Base-by-base conservation (phyloP, 2,113 vertebrate species). In the Cochlearius cochlearius region DNA sequence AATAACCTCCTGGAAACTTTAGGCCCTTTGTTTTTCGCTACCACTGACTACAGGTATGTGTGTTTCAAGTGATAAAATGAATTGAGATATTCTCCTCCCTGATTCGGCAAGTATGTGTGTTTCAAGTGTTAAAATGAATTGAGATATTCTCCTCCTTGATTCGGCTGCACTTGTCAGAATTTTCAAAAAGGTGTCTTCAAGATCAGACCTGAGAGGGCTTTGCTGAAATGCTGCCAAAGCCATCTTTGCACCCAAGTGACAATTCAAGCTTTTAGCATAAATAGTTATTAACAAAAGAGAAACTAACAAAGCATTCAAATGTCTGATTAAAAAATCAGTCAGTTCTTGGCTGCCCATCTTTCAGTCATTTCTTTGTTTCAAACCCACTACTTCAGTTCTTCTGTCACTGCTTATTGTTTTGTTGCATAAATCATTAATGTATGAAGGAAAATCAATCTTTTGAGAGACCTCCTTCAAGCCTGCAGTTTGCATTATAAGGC, bases 91-190 rank as follows among this genome's bases (percentile, higher is more conserved):
- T n/a, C n/a, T n/a, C n/a, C n/a, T n/a, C n/a, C n/a, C n/a, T n/a
- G n/a, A n/a, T n/a, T n/a, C n/a, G n/a, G n/a, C 9, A 41, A 1
- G 1, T 41, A 20, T 2, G 4, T 9, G 2, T 64, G 29, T 72
- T 79, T 79, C 12, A 72, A 68, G 14, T 25, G 38, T 23, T 49
- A 63, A 88, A 91, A 83, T 47, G 1, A 76, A 53, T 72, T 56
- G 5, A 64, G 20, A 55, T 72, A 43, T 43, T 43, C 41, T 64
- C 30, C 11, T 84, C 19, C 23, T 90, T 87, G 36, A 47, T 88
- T 69, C 49, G 88, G 6, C 18, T 39, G 56, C 26, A 55, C 38
- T 66, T 74, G 15, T 53, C 77, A 69, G 43, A 74, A 50, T 56
- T 89, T 69, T 79, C 52, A 43, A 71, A 80, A 32, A 38, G 10